A percentile compares a stretch with the other conserved stretches of the same genome.
phyloP scores from a whole-genome alignment of 2,888 invertebrate genomes.

The Drosophila lutescens region DNA sequence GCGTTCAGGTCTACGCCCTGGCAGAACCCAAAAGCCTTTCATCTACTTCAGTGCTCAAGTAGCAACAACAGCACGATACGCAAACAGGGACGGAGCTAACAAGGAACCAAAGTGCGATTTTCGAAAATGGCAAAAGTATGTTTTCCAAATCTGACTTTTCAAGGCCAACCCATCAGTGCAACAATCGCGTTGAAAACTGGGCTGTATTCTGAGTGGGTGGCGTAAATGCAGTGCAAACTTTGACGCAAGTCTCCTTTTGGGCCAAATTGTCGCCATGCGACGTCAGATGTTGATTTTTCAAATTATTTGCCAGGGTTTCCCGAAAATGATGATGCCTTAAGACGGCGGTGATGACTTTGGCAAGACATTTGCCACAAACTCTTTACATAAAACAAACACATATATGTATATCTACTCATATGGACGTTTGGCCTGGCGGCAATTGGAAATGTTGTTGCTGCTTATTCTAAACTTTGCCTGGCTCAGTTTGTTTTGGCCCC shows the following conservation, averaged over 20 bases:
- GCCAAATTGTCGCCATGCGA: slow-evolving; percentile 63
- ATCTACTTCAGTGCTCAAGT: slow-evolving; percentile 74
- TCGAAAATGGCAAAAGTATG: slow-evolving; percentile 81
- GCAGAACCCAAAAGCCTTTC: slow-evolving; percentile 65
- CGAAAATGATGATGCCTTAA: slow-evolving; percentile 63
- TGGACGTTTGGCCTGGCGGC: slow-evolving; percentile 36
- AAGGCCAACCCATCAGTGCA: slow-evolving; percentile 55
- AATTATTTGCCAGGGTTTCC: slow-evolving; percentile 78
- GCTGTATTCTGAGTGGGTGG: background rate
- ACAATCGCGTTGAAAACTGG: background rate
- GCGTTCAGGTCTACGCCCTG: slow-evolving; percentile 43
- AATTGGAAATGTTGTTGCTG: slow-evolving; percentile 62
- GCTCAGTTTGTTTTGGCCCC: slow-evolving; percentile 18
- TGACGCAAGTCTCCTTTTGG: slow-evolving; percentile 52
- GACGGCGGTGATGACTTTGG: slow-evolving; percentile 63
- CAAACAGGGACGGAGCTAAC: slow-evolving; percentile 47
- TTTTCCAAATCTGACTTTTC: slow-evolving; percentile 77
- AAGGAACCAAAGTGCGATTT: slow-evolving; percentile 70
- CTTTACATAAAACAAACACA: slow-evolving; percentile 8
- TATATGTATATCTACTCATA: background rate
- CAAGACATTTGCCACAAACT: slow-evolving; percentile 16
- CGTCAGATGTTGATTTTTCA: slow-evolving; percentile 76
- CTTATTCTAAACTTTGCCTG: slow-evolving; percentile 67
- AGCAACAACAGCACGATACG: slow-evolving; percentile 62
- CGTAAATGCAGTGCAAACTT: slow-evolving; percentile 53